These are phyloP conservation scores for Liopterus haemorrhoidalis DNA, from an alignment of 2,888 invertebrate species.

Conservation along the genomic window DNA sequence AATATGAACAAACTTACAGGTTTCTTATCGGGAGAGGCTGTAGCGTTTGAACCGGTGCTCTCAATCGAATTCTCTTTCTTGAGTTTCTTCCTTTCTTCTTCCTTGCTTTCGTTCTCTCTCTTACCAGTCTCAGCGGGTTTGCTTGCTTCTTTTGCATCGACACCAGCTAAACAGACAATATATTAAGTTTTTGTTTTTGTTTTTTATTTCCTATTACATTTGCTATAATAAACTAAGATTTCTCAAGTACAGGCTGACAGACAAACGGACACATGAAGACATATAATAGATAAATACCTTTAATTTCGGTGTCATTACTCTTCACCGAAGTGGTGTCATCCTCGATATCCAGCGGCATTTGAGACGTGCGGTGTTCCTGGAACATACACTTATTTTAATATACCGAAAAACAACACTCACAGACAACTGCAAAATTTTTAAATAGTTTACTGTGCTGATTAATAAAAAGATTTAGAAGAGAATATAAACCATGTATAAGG, in stretches of 20 bases:
- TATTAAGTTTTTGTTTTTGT: slow-evolving; percentile 12
- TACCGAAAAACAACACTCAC: slow-evolving; percentile 6
- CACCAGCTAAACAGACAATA: slow-evolving; percentile 7
- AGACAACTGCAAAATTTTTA: slow-evolving; percentile 9
- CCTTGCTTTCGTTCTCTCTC: slow-evolving; percentile 19
- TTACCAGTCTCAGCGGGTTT: slow-evolving; percentile 18
- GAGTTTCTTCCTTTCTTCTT: slow-evolving; percentile 30
- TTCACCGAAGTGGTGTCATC: slow-evolving; percentile 82
- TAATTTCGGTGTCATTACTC: slow-evolving; percentile 76
- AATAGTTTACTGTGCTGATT: too few species aligned
- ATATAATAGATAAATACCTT: slow-evolving; percentile 50
- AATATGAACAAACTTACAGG: too few species aligned
- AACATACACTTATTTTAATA: slow-evolving; percentile 33
- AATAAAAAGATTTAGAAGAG: too few species aligned
- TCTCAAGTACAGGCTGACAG: background rate
- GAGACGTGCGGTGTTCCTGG: slow-evolving; percentile 84
- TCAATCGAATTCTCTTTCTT: slow-evolving; percentile 33
- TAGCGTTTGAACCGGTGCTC: slow-evolving; percentile 24
- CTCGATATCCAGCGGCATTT: slow-evolving; percentile 85
- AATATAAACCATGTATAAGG: too few species aligned
- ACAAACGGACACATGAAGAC: slow-evolving; percentile 1
- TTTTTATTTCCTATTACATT: slow-evolving; percentile 43
- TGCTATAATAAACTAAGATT: slow-evolving; percentile 39
- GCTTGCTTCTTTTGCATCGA: slow-evolving; percentile 35
- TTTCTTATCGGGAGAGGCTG: slow-evolving; percentile 34